Evolutionary conservation across 1,140 invertebrate species (phyloP).

Genomic region (Drosophila santomea): DNA sequence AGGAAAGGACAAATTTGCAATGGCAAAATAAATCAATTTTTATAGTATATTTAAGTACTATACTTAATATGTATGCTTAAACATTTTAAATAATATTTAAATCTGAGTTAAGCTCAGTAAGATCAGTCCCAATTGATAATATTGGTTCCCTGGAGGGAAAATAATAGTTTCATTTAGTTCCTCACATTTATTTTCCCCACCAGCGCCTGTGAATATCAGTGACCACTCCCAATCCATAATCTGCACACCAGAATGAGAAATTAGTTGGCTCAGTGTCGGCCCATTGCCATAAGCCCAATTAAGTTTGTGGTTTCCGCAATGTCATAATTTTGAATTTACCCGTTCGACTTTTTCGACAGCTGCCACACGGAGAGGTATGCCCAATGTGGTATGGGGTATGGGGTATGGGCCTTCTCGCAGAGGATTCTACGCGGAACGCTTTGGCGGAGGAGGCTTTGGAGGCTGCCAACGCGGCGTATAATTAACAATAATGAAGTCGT

Average conservation of each 20-base stretch:
- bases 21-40: too few species aligned
- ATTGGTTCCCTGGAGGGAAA: background rate
- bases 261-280: conserved; percentile 24
- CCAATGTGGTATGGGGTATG: background rate
- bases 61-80: too few species aligned
- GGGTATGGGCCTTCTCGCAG: background rate
- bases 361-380: background rate
- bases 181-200: background rate
- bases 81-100: too few species aligned
- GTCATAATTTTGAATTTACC: conserved; percentile 42
- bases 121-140: background rate
- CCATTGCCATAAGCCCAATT: conserved; percentile 31
- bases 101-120: too few species aligned
- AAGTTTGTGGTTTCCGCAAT: conserved; percentile 37
- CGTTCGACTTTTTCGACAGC: conserved; percentile 51
- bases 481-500: conserved; percentile 84
- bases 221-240: conserved; percentile 18
- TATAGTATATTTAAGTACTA: too few species aligned
- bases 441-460: conserved; percentile 33
- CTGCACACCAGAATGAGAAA: conserved; percentile 18
- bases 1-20: too few species aligned
- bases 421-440: background rate
- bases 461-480: conserved; percentile 65
- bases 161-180: background rate
- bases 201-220: conserved; percentile 9